phyloP scores from a whole-genome alignment of 2,888 invertebrate species.

The Drosophila buzzatii region DNA sequence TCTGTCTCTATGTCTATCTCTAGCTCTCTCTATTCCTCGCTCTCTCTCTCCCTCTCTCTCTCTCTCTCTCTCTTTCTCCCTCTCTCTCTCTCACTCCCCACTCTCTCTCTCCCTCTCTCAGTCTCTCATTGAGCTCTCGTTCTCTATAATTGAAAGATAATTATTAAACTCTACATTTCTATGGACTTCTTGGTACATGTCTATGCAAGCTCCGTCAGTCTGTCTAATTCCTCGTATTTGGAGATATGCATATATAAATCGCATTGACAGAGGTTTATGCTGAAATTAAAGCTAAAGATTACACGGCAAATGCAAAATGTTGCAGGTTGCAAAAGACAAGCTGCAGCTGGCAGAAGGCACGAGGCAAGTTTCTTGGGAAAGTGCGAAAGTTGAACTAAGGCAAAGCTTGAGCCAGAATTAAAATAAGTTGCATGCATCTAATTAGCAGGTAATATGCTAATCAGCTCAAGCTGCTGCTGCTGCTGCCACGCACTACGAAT shows the following conservation, averaged over 20 bases:
- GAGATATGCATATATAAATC: not conserved
- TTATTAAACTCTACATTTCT: not conserved
- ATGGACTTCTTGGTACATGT: too few species aligned
- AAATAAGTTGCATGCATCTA: slow-evolving; percentile 80
- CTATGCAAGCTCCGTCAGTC: too few species aligned
- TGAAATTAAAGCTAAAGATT: not conserved
- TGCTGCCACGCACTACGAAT: too few species aligned
- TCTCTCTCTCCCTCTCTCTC: not conserved
- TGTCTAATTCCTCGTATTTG: too few species aligned
- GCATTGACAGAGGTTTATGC: not conserved
- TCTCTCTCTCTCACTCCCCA: too few species aligned
- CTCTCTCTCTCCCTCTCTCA: too few species aligned
- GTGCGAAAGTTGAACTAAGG: slow-evolving; percentile 45
- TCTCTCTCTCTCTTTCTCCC: not conserved
- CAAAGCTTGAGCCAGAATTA: slow-evolving; percentile 67
- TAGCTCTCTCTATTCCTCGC: not conserved
- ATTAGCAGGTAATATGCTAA: slow-evolving; percentile 82
- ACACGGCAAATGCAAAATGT: slow-evolving; percentile 16
- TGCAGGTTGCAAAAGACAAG: not conserved
- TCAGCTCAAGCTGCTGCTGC: slow-evolving; percentile 46
- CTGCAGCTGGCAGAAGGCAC: not conserved
- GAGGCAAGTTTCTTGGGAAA: slow-evolving; percentile 42
- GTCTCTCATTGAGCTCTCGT: too few species aligned
- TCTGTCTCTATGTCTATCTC: not conserved
- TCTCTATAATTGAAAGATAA: too few species aligned